phyloP scores from a whole-genome alignment of 1,140 invertebrate genomes.

The Drosophila ogumai region DNA sequence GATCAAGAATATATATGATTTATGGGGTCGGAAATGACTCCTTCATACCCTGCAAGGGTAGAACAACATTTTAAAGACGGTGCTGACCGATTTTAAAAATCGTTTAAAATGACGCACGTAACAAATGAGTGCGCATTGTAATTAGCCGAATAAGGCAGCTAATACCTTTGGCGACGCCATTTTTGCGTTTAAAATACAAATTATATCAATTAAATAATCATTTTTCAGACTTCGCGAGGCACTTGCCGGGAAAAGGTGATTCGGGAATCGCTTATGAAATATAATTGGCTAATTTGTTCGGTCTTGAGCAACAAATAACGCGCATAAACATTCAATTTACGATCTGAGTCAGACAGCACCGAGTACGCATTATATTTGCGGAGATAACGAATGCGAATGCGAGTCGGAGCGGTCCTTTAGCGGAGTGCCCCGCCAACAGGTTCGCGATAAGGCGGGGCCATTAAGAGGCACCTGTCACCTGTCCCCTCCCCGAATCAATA shows the following conservation, averaged over 20 bases:
- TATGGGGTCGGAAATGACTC: not conserved
- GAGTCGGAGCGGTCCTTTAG: conserved; percentile 54
- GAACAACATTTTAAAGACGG: not conserved
- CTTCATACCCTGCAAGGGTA: not conserved
- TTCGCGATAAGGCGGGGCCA: conserved; percentile 55
- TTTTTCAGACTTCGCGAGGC: conserved; percentile 16
- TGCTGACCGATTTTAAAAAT: conserved; percentile 25
- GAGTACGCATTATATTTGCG: conserved; percentile 25
- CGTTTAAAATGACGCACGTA: conserved; percentile 38
- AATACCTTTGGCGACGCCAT: conserved; percentile 17
- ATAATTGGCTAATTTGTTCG: conserved; percentile 64
- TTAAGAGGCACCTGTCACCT: conserved; percentile 53
- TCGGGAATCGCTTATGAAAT: conserved; percentile 56
- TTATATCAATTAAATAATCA: conserved; percentile 57
- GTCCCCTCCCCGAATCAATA: conserved; percentile 32
- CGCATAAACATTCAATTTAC: conserved; percentile 50
- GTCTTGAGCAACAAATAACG: conserved; percentile 28
- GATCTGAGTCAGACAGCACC: conserved; percentile 48
- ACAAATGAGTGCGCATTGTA: conserved; percentile 29
- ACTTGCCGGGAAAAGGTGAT: conserved; percentile 19
- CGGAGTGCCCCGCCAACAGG: conserved; percentile 42
- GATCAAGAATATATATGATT: not conserved
- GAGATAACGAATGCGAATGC: conserved; percentile 33
- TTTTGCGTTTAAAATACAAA: conserved; percentile 50
- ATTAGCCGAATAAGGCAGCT: conserved; percentile 34